These are phyloP conservation scores for Cyprinodon tularosa DNA, from an alignment of 2,113 vertebrate genomes.

Conservation along the genomic window DNA sequence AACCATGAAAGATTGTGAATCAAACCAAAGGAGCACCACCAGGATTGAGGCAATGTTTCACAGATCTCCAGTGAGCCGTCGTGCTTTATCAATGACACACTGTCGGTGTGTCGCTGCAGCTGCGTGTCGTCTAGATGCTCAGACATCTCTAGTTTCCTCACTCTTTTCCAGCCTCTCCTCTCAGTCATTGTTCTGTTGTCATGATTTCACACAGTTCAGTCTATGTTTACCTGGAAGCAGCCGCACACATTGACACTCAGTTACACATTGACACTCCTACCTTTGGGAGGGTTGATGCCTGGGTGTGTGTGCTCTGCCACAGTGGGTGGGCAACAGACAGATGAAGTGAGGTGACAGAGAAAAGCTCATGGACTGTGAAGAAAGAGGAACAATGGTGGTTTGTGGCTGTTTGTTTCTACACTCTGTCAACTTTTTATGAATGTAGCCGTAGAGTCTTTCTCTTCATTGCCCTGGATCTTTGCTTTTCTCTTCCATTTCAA, in stretches of 20 bases:
- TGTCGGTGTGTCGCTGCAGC: conserved; percentile 4
- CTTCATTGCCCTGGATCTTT: conserved; percentile 21
- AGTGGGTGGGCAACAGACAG: conserved; percentile 50
- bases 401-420: conserved; percentile 46
- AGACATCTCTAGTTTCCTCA: conserved; percentile 23
- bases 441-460: conserved; percentile 25
- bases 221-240: conserved; percentile 12
- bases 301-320: neutral
- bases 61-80: no score
- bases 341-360: conserved; percentile 43
- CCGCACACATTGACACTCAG: conserved; percentile 13
- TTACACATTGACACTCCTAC: neutral
- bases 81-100: no score
- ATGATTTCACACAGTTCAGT: conserved; percentile 42
- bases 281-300: neutral
- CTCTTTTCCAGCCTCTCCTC: conserved; percentile 29
- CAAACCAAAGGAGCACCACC: neutral
- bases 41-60: no score
- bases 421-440: conserved; percentile 13
- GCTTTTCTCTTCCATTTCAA: neutral
- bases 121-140: conserved; percentile 6
- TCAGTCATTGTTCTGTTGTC: conserved; percentile 39
- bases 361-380: conserved; percentile 39
- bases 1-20: no score
- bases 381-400: conserved; percentile 42